These are phyloP conservation scores for Caenorhabditis sulstoni DNA, from an alignment of 2,888 invertebrate species.

Conservation along the genomic window DNA sequence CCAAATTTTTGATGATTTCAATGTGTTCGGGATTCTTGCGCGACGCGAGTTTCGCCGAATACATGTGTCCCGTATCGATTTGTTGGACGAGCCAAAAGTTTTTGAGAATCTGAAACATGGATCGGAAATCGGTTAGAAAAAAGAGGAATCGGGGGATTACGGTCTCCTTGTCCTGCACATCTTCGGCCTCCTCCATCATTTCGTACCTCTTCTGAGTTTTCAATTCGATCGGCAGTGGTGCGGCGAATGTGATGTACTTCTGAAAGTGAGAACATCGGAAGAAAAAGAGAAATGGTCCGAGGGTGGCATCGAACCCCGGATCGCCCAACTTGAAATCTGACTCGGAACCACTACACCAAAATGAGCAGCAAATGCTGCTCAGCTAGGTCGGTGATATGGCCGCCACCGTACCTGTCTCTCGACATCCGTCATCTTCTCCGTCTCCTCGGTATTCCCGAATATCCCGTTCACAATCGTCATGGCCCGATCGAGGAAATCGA, in stretches of 20 bases:
- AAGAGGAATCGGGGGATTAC: no score
- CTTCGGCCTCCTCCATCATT: conserved; percentile 18
- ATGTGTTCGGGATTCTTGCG: conserved; percentile 29
- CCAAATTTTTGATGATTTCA: conserved; percentile 15
- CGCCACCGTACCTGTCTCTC: not conserved
- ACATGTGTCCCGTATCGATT: conserved; percentile 25
- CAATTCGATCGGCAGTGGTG: conserved; percentile 1
- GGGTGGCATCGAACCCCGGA: no score
- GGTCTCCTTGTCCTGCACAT: not conserved
- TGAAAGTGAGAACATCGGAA: conserved; percentile 11
- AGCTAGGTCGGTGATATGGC: no score
- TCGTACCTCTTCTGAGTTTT: conserved; percentile 12
- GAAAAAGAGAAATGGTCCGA: no score
- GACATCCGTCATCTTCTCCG: not conserved
- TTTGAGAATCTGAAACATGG: not conserved
- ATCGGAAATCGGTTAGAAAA: no score
- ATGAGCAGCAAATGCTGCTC: no score
- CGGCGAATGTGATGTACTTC: conserved; percentile 14
- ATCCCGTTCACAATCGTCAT: conserved; percentile 2
- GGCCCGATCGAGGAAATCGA: conserved; percentile 13
- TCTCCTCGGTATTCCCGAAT: conserved; percentile 4
- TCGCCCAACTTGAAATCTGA: no score
- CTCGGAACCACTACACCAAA: no score
- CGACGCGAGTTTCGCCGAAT: conserved; percentile 26
- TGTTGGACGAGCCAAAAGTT: conserved; percentile 37